Base-by-base conservation (phyloP, 2,113 vertebrate genomes). In the Hystrix cristata region DNA sequence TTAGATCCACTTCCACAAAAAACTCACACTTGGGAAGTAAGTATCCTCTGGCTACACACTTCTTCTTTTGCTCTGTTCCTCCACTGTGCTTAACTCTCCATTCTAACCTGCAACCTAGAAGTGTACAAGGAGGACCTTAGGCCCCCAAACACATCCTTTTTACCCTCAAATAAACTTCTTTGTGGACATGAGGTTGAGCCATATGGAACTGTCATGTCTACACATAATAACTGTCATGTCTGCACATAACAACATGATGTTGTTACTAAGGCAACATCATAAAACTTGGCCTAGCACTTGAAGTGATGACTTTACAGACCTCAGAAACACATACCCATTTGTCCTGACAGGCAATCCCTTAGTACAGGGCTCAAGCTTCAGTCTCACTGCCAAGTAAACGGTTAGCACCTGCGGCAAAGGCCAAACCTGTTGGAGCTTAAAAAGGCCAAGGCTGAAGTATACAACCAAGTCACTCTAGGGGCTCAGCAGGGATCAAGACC, bases 41-140 rank as follows among this genome's bases (percentile, higher is more conserved):
- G 6, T 15, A 48, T 4, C 14, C 76, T 34, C 79, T 18, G 43
- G 31, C 13, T 34, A 53, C 10, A 3, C 0, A 3, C 43, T 18
- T 60, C 43, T 51, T 72, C 23, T 46, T 59, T 14, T 3, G 7
- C 31, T 5, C 18, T 59, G 14, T 9, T 88, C 38, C 48, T 38
- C 31, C 48, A 25, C 2, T 2, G 16, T 21, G 13, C 69, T 72
- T 62, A 64, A 78, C 25, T 67, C 65, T 69, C 29, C 86, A 51
- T 23, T 53, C 27, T 38, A 72, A 60, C 19, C 31, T 46, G n/a
- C 14, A 81, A 19, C 74, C 60, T 4, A 53, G n/a, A 57, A 27
- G 57, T 0, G 5, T 16, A 2, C 1, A 19, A 67, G 29, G 60
- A 65, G 18, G 59, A 11, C 7, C 19, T 85, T 21, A 0, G 1